phyloP scores from a whole-genome alignment of 2,113 vertebrate species.

The Austrofundulus limnaeus region DNA sequence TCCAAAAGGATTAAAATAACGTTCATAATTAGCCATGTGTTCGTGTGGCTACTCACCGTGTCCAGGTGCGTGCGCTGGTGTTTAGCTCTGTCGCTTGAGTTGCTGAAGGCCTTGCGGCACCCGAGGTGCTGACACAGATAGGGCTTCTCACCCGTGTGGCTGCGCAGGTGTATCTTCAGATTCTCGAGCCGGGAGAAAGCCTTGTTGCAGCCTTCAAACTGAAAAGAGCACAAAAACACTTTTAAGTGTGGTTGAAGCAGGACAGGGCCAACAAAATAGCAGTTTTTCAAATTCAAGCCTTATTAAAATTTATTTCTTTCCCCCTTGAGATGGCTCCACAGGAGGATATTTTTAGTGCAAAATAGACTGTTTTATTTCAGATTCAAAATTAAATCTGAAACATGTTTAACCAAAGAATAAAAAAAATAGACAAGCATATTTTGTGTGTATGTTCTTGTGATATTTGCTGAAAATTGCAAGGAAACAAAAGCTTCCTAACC shows the following conservation, averaged over 20 bases:
- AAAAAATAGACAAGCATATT: background rate
- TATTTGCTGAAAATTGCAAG: conserved; percentile 11
- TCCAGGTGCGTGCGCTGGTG: conserved; percentile 96
- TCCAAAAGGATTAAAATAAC: background rate
- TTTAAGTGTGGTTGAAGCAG: background rate
- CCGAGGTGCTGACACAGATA: conserved; percentile 93
- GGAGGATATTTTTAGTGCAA: background rate
- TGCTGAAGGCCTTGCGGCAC: conserved; percentile 97
- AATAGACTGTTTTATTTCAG: no score
- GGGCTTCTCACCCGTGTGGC: conserved; percentile 95
- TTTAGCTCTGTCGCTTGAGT: conserved; percentile 97
- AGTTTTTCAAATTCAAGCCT: background rate
- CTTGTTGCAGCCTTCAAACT: conserved; percentile 97
- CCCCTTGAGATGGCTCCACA: background rate
- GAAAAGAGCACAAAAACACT: conserved; percentile 25
- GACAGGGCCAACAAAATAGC: background rate
- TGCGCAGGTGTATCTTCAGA: conserved; percentile 96
- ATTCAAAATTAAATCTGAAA: no score
- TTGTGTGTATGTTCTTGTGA: background rate
- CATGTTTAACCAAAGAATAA: no score
- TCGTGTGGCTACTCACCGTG: conserved; percentile 69
- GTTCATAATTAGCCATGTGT: background rate
- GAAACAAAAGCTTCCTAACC: conserved; percentile 34
- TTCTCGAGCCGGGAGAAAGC: conserved; percentile 97
- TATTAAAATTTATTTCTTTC: background rate